These are phyloP conservation scores for Rousettus leschenaultii DNA, from an alignment of 2,113 vertebrate genomes.

Conservation along the genomic window DNA sequence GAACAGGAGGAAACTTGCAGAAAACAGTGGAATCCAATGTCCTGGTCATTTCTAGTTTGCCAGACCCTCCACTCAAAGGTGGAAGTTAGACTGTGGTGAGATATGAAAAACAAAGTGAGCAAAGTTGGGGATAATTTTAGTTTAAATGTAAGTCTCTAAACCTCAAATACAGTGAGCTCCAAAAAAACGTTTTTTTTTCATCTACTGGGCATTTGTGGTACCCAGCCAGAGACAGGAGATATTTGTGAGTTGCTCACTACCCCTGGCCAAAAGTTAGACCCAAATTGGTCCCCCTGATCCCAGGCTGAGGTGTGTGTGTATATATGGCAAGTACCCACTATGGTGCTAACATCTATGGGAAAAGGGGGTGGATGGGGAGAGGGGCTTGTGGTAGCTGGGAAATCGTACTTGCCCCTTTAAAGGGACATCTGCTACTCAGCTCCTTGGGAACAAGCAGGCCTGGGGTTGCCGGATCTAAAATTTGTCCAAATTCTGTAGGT, in stretches of 20 bases:
- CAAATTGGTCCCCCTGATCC: background rate
- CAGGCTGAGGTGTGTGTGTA: background rate
- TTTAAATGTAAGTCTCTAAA: background rate
- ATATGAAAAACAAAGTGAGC: background rate
- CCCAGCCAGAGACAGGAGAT: background rate
- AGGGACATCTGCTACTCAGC: background rate
- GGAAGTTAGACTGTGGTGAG: background rate
- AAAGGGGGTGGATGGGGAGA: background rate
- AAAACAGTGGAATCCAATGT: background rate
- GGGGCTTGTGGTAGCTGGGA: fast-evolving
- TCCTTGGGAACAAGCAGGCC: background rate
- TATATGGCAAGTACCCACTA: background rate
- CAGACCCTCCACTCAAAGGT: background rate
- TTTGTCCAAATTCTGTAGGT: background rate
- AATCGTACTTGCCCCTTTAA: background rate
- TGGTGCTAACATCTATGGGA: too few relatives aligned
- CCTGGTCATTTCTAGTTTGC: background rate
- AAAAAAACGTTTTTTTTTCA: fast-evolving
- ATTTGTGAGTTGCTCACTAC: fast-evolving
- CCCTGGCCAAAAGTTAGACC: background rate
- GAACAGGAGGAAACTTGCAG: background rate
- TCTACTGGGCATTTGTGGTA: too few relatives aligned
- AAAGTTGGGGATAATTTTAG: background rate
- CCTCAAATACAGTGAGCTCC: background rate
- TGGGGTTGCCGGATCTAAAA: background rate